phyloP scores from a whole-genome alignment of 2,888 invertebrate genomes.

The Troides aeacus region DNA sequence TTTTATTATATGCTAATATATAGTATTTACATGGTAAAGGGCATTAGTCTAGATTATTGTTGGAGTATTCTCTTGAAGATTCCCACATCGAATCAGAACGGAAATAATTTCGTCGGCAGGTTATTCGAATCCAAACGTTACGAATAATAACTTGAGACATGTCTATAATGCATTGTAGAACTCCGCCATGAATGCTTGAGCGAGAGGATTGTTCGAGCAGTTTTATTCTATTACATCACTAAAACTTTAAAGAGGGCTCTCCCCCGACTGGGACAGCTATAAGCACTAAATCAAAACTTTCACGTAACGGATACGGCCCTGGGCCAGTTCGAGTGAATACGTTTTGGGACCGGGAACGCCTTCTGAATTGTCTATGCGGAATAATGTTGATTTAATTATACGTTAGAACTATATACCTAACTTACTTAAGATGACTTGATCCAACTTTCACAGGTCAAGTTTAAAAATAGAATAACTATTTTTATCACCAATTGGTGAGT shows the following conservation, averaged over 20 bases:
- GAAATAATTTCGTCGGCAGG: too few species aligned
- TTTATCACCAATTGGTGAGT: too few species aligned
- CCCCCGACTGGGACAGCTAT: slow-evolving; percentile 69
- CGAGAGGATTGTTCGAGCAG: slow-evolving; percentile 67
- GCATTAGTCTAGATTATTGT: too few species aligned
- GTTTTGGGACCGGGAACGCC: slow-evolving; percentile 51
- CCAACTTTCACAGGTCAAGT: too few species aligned
- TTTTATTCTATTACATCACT: slow-evolving; percentile 77
- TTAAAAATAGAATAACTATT: too few species aligned
- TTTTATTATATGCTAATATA: too few species aligned
- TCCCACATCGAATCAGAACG: too few species aligned
- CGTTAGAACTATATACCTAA: not conserved
- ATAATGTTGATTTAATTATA: slow-evolving; percentile 16
- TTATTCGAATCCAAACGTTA: slow-evolving; percentile 39
- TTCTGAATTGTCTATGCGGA: slow-evolving; percentile 51
- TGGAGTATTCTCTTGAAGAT: too few species aligned
- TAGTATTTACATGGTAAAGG: too few species aligned
- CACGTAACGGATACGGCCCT: slow-evolving; percentile 58
- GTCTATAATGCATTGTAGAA: slow-evolving; percentile 50
- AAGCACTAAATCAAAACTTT: slow-evolving; percentile 79
- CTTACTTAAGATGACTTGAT: not conserved
- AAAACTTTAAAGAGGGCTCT: slow-evolving; percentile 73
- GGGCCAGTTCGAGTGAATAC: slow-evolving; percentile 66
- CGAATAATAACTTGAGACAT: slow-evolving; percentile 60
- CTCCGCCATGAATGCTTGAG: slow-evolving; percentile 61